Evolutionary conservation across 2,113 vertebrate species (phyloP).

Genomic region (Nymphicus hollandicus): DNA sequence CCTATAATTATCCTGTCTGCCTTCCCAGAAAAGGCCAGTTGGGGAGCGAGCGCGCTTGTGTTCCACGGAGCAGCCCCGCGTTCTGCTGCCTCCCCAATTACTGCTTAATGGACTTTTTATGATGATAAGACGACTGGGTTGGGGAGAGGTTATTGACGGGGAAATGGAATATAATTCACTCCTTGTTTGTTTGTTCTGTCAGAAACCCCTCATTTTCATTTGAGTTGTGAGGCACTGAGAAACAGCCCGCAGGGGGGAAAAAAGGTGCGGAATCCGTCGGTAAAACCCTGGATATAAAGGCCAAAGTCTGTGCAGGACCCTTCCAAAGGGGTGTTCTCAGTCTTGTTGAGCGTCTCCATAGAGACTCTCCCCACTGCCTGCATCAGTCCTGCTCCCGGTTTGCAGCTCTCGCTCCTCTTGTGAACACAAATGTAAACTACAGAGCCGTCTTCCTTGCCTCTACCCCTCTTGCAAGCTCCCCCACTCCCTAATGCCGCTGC

Average conservation of each 20-base stretch:
- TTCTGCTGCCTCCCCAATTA: slow-evolving; percentile 57
- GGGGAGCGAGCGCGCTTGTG: not conserved
- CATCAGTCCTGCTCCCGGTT: not conserved
- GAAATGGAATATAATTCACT: slow-evolving; percentile 67
- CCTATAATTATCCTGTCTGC: slow-evolving; percentile 71
- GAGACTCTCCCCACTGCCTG: not conserved
- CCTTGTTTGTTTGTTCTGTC: slow-evolving; percentile 61
- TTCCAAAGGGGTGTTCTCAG: not conserved
- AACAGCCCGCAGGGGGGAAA: not conserved
- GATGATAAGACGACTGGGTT: slow-evolving; percentile 43
- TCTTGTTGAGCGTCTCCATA: not conserved
- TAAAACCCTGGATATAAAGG: not conserved
- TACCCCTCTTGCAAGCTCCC: not conserved
- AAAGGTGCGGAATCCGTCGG: not conserved
- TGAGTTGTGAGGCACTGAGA: slow-evolving; percentile 14
- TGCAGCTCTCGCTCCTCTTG: not conserved
- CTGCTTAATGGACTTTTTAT: slow-evolving; percentile 72
- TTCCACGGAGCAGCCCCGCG: not conserved
- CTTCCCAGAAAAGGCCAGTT: slow-evolving; percentile 65
- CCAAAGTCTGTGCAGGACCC: not conserved
- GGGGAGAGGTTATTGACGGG: slow-evolving; percentile 46
- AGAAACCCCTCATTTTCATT: slow-evolving; percentile 47
- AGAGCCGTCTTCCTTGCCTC: not conserved
- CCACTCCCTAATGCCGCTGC: not conserved
- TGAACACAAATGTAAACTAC: not conserved